Conservation (phyloP, 2,113 vertebrate genomes). For the Elaphurus davidianus region DNA sequence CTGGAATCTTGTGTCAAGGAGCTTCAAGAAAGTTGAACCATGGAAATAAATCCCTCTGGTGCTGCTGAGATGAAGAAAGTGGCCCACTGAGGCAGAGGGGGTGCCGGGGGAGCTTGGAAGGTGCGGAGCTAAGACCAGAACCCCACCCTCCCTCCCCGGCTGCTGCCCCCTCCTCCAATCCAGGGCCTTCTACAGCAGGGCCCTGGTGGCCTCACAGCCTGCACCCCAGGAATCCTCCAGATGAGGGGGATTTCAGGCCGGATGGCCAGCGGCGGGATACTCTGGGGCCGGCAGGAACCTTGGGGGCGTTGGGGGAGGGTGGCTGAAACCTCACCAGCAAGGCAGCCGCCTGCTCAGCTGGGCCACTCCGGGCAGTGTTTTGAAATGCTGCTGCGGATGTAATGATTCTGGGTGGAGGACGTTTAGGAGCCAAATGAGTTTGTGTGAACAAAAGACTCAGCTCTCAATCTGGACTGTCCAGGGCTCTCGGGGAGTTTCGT, state of each 20-base stretch:
- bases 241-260: constrained; percentile 5
- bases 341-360: background rate
- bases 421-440: constrained; percentile 85
- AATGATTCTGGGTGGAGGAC: constrained; percentile 91
- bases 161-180: background rate
- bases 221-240: background rate
- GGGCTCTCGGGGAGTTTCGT: constrained; percentile 84
- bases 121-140: background rate
- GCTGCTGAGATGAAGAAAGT: background rate
- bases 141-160: background rate
- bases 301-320: background rate
- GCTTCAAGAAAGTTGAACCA: background rate
- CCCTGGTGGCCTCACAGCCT: background rate
- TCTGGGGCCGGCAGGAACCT: constrained; percentile 46
- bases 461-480: constrained; percentile 89
- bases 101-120: background rate
- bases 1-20: background rate
- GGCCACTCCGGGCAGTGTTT: constrained; percentile 78
- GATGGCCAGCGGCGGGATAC: background rate
- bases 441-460: constrained; percentile 92
- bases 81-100: background rate
- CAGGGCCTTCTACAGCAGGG: background rate
- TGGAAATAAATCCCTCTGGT: background rate
- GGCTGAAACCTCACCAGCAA: constrained; percentile 26
- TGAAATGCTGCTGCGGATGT: constrained; percentile 86